phyloP scores from a whole-genome alignment of 2,797 vertebrate genomes.

The Luscinia luscinia region DNA sequence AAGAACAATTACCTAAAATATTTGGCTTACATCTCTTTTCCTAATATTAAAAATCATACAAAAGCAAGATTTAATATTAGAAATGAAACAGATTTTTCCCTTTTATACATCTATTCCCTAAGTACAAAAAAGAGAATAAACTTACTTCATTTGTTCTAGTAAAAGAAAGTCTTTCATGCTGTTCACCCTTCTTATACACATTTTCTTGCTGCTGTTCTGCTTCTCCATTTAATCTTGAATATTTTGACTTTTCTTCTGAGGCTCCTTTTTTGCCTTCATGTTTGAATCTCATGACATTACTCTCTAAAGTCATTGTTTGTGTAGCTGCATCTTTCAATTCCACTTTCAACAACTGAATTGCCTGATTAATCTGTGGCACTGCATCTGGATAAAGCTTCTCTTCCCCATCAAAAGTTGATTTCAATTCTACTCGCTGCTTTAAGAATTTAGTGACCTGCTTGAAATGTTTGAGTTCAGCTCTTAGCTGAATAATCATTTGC shows the following conservation, averaged over 20 bases:
- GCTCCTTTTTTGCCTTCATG: conserved; percentile 17
- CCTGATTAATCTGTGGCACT: conserved; percentile 50
- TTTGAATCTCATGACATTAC: neutral
- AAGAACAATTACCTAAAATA: conserved; percentile 43
- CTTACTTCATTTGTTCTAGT: conserved; percentile 67
- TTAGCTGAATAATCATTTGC: conserved; percentile 77
- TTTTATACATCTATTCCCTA: conserved; percentile 24
- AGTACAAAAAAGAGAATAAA: conserved; percentile 38
- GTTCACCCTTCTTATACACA: neutral
- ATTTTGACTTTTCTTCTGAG: conserved; percentile 42
- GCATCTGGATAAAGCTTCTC: conserved; percentile 45
- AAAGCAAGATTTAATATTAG: conserved; percentile 41
- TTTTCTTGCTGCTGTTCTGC: conserved; percentile 34
- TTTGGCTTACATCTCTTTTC: conserved; percentile 29
- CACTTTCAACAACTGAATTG: conserved; percentile 50
- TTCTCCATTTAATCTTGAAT: conserved; percentile 7
- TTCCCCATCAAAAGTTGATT: conserved; percentile 41
- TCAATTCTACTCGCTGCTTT: conserved; percentile 72
- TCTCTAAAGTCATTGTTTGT: conserved; percentile 61
- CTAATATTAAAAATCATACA: conserved; percentile 31
- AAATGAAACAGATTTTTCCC: conserved; percentile 28
- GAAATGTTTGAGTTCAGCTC: conserved; percentile 72
- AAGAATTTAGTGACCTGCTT: conserved; percentile 72
- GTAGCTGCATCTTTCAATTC: conserved; percentile 73
- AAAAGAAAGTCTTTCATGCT: neutral